Evolutionary conservation across 2,888 invertebrate species (phyloP).

Genomic region (Pelosia muscerda): DNA sequence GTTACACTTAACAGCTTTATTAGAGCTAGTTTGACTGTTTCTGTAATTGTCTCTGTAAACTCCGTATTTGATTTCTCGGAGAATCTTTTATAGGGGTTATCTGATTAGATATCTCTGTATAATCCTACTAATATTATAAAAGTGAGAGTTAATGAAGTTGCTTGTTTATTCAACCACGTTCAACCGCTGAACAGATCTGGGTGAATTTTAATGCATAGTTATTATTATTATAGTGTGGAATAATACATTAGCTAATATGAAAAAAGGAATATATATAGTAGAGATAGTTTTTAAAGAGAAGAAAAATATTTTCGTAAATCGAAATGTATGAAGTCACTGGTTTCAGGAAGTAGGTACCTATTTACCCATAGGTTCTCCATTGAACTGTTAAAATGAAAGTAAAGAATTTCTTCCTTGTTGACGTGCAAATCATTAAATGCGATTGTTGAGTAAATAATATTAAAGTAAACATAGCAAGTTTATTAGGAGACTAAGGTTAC

Average conservation of each 20-base stretch:
- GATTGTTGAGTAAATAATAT: constrained; percentile 38
- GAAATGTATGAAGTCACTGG: too few species aligned
- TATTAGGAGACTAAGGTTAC: constrained; percentile 43
- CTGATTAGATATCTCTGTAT: background rate
- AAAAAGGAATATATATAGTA: too few species aligned
- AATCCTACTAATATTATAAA: too few species aligned
- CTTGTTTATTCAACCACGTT: too few species aligned
- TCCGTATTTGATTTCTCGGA: constrained; percentile 16
- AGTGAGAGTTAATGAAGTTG: too few species aligned
- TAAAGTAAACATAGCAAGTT: constrained; percentile 38
- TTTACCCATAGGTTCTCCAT: background rate
- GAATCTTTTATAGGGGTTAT: constrained; percentile 5
- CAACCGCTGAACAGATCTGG: too few species aligned
- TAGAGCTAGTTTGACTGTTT: constrained; percentile 27
- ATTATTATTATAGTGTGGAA: too few species aligned
- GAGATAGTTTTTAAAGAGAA: too few species aligned
- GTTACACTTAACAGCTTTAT: constrained; percentile 38
- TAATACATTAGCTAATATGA: too few species aligned
- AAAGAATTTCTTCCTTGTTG: background rate
- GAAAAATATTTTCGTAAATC: too few species aligned
- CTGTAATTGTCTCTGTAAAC: constrained; percentile 33
- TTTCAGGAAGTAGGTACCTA: too few species aligned
- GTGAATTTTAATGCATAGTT: too few species aligned
- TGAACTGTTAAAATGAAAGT: background rate
- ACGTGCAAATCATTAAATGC: constrained; percentile 5